Percentiles rank a stretch among this genome's conserved stretches.
Evolutionary conservation across 2,113 vertebrate species (phyloP).

Genomic region (Vireo altiloquus): DNA sequence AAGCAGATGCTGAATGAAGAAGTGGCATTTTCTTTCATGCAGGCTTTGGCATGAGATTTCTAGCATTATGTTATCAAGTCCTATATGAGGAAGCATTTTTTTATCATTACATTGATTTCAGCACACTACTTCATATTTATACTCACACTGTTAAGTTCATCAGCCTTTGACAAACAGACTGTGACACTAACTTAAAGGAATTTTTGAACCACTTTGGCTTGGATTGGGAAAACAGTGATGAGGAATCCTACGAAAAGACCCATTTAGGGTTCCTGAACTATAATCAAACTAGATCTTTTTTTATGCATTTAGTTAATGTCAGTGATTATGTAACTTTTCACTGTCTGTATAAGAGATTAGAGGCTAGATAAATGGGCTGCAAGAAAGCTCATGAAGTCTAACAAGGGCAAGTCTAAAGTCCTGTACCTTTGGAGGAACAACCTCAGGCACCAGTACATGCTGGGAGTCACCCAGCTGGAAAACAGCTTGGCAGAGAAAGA

Average conservation of each 20-base stretch:
- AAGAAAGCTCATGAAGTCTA: neutral
- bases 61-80: constrained; percentile 19
- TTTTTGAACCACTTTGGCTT: neutral
- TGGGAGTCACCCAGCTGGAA: neutral
- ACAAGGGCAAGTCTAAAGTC: neutral
- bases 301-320: neutral
- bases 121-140: neutral
- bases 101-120: neutral
- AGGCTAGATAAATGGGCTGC: neutral
- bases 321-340: neutral
- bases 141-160: neutral
- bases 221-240: neutral
- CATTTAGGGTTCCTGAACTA: neutral
- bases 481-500: neutral
- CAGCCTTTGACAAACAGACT: neutral
- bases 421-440: neutral
- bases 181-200: neutral
- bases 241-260: neutral
- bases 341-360: neutral
- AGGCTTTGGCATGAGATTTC: neutral
- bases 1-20: constrained; percentile 30
- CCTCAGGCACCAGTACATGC: neutral
- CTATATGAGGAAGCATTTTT: neutral
- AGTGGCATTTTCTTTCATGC: neutral
- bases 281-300: neutral